These are phyloP conservation scores for Chaetura pelagica DNA, from an alignment of 2,113 vertebrate genomes.

Conservation along the genomic window DNA sequence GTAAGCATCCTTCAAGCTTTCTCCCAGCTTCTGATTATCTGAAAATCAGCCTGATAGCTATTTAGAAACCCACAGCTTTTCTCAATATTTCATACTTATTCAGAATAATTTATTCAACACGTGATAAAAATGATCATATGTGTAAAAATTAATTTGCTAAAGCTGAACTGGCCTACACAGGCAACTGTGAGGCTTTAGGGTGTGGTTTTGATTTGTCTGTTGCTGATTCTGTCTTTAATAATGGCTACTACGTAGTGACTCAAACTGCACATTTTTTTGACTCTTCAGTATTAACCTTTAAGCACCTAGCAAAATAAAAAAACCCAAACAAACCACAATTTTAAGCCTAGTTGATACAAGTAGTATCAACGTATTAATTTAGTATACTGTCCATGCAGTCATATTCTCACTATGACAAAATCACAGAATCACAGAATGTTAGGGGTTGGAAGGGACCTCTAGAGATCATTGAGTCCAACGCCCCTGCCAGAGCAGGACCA, in stretches of 20 bases:
- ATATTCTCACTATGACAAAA: neutral
- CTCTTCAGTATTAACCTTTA: neutral
- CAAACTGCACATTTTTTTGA: neutral
- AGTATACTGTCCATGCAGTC: neutral
- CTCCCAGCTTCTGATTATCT: neutral
- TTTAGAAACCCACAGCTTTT: neutral
- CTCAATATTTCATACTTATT: neutral
- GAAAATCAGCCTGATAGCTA: neutral
- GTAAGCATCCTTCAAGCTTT: neutral
- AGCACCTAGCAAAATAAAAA: neutral
- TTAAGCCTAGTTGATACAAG: neutral
- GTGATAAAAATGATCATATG: neutral
- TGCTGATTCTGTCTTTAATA: neutral
- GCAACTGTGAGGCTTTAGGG: neutral
- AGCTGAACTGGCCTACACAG: neutral
- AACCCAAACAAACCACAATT: accelerated
- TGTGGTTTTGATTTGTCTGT: neutral
- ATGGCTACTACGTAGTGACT: neutral
- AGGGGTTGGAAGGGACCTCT: too few relatives aligned
- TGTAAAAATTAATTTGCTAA: neutral
- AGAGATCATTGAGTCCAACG: too few relatives aligned
- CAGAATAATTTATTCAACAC: neutral
- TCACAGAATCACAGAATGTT: too few relatives aligned
- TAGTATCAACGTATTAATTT: neutral
- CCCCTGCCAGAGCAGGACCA: too few relatives aligned